Conservation (phyloP, 2,113 vertebrate species). For the Meles meles region DNA sequence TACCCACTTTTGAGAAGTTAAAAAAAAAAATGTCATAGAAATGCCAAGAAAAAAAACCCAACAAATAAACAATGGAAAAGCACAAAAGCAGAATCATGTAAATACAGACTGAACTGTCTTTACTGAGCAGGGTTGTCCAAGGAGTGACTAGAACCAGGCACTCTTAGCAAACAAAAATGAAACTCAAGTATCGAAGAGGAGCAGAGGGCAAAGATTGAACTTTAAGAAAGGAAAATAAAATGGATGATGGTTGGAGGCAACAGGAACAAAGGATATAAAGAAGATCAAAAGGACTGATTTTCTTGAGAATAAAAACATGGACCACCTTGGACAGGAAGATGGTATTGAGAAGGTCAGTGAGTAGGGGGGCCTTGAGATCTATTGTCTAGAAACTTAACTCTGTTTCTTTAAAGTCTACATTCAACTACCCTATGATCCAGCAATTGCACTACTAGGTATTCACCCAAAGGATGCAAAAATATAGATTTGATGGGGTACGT, state of each 20-base stretch:
- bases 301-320: not conserved
- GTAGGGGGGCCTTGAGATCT: not conserved
- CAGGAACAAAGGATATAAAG: not conserved
- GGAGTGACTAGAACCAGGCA: not conserved
- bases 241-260: not conserved
- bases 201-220: not conserved
- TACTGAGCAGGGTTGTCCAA: conserved; percentile 2
- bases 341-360: not conserved
- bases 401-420: not conserved
- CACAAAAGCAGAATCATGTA: conserved; percentile 5
- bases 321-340: not conserved
- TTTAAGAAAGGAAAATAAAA: not conserved
- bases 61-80: conserved; percentile 24
- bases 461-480: not conserved
- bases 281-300: not conserved
- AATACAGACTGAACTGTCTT: not conserved
- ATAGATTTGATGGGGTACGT: not conserved
- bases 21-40: conserved; percentile 4
- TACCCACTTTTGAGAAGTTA: not conserved
- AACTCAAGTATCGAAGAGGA: not conserved
- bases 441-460: not conserved
- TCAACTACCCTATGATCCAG: not conserved
- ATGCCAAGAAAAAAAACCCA: not conserved
- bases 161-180: not conserved
- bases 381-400: not conserved